phyloP scores from a whole-genome alignment of 1,140 invertebrate genomes.

The Pseudachorutes palmiensis region DNA sequence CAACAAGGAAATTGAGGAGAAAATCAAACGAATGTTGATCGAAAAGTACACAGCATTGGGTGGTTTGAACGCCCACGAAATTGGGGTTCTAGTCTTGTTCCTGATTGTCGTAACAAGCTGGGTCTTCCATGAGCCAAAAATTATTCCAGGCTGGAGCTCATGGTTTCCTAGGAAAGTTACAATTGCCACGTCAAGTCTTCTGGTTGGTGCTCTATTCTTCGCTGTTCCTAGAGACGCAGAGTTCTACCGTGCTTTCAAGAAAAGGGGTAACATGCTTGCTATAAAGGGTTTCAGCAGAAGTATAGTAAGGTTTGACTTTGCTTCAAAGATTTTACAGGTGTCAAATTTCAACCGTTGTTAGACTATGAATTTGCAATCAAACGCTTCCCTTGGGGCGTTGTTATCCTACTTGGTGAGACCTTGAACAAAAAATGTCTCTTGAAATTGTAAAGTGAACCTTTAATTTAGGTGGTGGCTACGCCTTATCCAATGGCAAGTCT shows the following conservation, averaged over 20 bases:
- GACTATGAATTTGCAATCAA: constrained; percentile 36
- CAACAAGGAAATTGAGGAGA: constrained; percentile 25
- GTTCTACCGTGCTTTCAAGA: constrained; percentile 24
- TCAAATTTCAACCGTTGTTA: constrained; percentile 29
- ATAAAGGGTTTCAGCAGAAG: neutral
- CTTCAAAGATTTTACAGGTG: constrained; percentile 25
- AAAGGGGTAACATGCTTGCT: constrained; percentile 17
- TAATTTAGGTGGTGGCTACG: constrained; percentile 66
- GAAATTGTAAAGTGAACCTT: neutral
- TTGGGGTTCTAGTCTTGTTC: constrained; percentile 64
- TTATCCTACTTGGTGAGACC: constrained; percentile 36
- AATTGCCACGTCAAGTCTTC: constrained; percentile 24
- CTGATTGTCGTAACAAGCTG: constrained; percentile 68
- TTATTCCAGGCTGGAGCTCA: constrained; percentile 67
- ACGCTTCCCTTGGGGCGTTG: constrained; percentile 38
- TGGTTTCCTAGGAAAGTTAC: constrained; percentile 50
- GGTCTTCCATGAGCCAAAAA: constrained; percentile 78
- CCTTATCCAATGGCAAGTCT: constrained; percentile 59
- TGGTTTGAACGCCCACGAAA: constrained; percentile 70
- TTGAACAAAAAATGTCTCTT: neutral
- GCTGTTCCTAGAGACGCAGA: constrained; percentile 24
- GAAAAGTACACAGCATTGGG: constrained; percentile 68
- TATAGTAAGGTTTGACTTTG: neutral
- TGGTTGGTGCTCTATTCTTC: constrained; percentile 31
- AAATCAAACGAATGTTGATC: constrained; percentile 47